A percentile compares a stretch with the other conserved stretches of the same genome.
phyloP scores from a whole-genome alignment of 2,113 vertebrate species.

The Hassar affinis region DNA sequence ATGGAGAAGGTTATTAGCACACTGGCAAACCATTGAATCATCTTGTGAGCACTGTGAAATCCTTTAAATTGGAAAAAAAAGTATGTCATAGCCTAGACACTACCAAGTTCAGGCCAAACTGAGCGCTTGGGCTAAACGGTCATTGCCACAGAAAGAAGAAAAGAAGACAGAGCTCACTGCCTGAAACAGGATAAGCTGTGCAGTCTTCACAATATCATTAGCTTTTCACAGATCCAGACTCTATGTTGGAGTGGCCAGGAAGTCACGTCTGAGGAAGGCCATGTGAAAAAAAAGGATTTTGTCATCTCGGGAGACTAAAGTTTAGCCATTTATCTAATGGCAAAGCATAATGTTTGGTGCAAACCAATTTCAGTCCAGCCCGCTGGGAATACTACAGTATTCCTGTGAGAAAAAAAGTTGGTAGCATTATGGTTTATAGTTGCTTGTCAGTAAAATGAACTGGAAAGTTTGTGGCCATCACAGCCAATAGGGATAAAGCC shows the following conservation, averaged over 20 bases:
- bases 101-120: background rate
- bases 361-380: background rate
- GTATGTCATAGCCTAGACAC: background rate
- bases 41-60: background rate
- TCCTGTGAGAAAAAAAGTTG: too few species aligned
- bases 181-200: background rate
- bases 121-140: too few species aligned
- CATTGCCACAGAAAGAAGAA: too few species aligned
- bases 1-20: slow-evolving; percentile 1
- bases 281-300: background rate
- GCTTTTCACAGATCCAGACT: background rate
- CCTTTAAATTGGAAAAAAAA: background rate
- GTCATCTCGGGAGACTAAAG: background rate
- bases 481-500: background rate
- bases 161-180: too few species aligned
- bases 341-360: background rate
- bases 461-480: background rate
- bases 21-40: background rate
- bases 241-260: background rate
- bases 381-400: too few species aligned
- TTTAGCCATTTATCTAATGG: background rate
- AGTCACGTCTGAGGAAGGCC: background rate
- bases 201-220: background rate
- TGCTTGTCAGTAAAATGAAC: background rate
- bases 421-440: background rate